Evolutionary conservation across 1,140 invertebrate species (phyloP), one percentile per base, ranked within the genome.

Genomic region (Sesamia nonagrioides): DNA sequence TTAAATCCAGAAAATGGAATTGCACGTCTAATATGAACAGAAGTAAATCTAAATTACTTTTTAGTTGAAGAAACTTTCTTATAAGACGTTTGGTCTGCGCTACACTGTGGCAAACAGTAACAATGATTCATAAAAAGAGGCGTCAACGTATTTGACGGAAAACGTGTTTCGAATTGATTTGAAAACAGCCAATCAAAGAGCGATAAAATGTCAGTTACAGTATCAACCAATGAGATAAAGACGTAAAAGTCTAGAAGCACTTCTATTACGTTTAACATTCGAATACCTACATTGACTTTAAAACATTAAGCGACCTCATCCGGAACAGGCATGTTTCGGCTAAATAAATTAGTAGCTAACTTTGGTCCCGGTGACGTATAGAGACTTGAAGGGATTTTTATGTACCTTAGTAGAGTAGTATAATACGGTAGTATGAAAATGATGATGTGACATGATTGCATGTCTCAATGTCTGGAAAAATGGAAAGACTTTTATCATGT

Each of bases 271-370:
- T 18, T 77, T 40, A 45, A 45, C 15, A 66, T 66, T 66, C 33
- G 52, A 77, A 77, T 77, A 77, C 48, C 45, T 77, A 77, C 58
- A 75, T 75, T 48, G 35, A 75, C 6, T 77, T 48, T 21, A 50
- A 45, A 42, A 45, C 74, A 77, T 68, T 66, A 50, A 42, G 17
- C 37, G 35, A 56, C 74, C 74, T 77, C 68, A 61, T 54, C 61
- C 33, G 45, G 37, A 54, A 77, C 56, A 35, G 35, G 74, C 74
- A 48, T 75, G n/a, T 63, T 21, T 18, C n/a, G 58, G 45, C 40
- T 77, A n/a, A 68, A 77, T 77, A 77, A 77, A 77, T 77, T 77
- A 54, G 74, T 35, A 48, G 60, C 61, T 77, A 77, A 33, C 61
- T 61, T 66, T n/a, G 33, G 74, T 27, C 18, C 33, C 9, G 17